Evolutionary conservation across 92 coral and sea anemone species (phyloP).

Genomic region (Hydrozoanthus gracilis): DNA sequence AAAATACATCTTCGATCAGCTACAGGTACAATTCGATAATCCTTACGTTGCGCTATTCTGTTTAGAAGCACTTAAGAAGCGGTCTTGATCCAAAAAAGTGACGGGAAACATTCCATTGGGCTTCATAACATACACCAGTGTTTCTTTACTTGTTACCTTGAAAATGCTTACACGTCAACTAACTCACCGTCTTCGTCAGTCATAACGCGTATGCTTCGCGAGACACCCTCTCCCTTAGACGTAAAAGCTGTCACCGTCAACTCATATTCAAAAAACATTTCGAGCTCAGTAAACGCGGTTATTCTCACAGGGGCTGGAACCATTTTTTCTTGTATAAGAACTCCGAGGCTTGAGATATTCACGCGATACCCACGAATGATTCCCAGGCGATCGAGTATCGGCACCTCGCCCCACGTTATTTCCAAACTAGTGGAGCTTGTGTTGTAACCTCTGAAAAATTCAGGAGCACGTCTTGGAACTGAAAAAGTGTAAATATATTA

Average conservation of each 20-base stretch:
- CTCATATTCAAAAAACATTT: slow-evolving; percentile 56
- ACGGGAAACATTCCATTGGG: too few relatives aligned
- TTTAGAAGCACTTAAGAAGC: too few relatives aligned
- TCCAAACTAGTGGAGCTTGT: slow-evolving; percentile 73
- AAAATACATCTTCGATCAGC: too few relatives aligned
- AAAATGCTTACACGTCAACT: neutral
- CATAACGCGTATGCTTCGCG: slow-evolving; percentile 2
- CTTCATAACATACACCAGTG: neutral
- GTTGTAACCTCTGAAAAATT: slow-evolving; percentile 50
- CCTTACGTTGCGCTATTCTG: too few relatives aligned
- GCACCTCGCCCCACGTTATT: slow-evolving; percentile 76
- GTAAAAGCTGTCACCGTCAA: slow-evolving; percentile 60
- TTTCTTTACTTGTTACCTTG: too few relatives aligned
- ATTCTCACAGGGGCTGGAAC: slow-evolving; percentile 17
- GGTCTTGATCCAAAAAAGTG: too few relatives aligned
- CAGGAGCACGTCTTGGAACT: slow-evolving; percentile 56
- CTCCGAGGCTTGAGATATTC: neutral
- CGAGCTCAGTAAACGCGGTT: slow-evolving; percentile 44
- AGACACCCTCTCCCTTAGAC: slow-evolving; percentile 61
- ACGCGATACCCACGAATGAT: slow-evolving; percentile 24
- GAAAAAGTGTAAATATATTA: neutral
- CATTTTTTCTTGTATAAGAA: slow-evolving; percentile 15
- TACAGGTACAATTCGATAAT: too few relatives aligned
- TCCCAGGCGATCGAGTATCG: slow-evolving; percentile 61
- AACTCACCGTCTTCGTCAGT: slow-evolving; percentile 68